A percentile compares a stretch with the other conserved stretches of the same genome.
Conservation (phyloP, 37 sponge, comb jelly and placozoan species). For the Crambe crambe region DNA sequence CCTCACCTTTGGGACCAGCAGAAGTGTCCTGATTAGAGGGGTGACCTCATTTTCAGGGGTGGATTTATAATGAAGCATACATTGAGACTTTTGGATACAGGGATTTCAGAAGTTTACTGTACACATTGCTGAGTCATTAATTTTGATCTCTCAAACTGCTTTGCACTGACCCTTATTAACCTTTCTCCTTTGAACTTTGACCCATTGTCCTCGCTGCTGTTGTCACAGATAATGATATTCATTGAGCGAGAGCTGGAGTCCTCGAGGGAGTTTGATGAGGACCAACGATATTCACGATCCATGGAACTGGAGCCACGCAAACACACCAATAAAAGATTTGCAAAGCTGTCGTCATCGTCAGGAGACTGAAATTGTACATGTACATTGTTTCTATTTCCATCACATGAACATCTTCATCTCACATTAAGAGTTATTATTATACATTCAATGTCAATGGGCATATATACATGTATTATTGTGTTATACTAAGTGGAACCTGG, state of each 20-base stretch:
- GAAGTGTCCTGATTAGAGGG: background rate
- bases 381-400: no score
- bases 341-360: background rate
- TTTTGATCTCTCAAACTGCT: background rate
- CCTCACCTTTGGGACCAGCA: background rate
- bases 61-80: no score
- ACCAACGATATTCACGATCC: constrained; percentile 52
- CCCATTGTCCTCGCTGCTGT: background rate
- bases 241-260: constrained; percentile 41
- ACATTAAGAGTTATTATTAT: no score
- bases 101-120: background rate
- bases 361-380: no score
- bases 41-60: background rate
- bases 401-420: no score
- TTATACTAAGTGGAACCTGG: no score
- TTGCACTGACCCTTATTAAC: no score
- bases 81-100: no score
- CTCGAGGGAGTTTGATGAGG: constrained; percentile 48
- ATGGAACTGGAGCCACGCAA: constrained; percentile 40
- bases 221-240: constrained; percentile 48
- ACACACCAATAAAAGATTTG: background rate
- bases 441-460: no score
- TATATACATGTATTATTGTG: no score
- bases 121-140: background rate
- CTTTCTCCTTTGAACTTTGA: background rate